Evolutionary conservation across 2,113 vertebrate species (phyloP).

Genomic region (Xiphias gladius): DNA sequence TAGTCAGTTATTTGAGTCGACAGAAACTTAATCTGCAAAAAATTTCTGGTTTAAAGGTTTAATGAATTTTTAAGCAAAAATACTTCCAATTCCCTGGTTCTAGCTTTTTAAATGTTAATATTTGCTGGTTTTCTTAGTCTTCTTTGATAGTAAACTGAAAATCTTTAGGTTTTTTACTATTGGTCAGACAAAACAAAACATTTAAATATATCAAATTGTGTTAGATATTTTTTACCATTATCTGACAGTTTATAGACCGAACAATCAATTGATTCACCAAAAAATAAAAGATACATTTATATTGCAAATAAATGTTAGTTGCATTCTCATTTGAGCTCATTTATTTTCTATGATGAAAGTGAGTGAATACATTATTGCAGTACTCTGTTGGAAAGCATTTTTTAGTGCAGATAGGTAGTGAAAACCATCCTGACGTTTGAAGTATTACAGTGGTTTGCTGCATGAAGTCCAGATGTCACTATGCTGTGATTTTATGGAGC

Average conservation of each 20-base stretch:
- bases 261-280: not conserved
- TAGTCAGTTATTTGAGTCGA: no score
- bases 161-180: no score
- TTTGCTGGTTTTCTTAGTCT: no score
- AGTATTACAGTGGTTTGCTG: slow-evolving; percentile 45
- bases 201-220: not conserved
- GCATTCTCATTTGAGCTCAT: not conserved
- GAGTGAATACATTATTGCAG: slow-evolving; percentile 11
- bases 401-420: slow-evolving; percentile 45
- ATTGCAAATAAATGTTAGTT: slow-evolving; percentile 7
- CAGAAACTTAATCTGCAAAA: not conserved
- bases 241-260: not conserved
- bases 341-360: not conserved
- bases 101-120: not conserved
- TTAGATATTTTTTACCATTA: not conserved
- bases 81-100: not conserved
- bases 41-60: no score
- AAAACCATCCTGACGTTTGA: slow-evolving; percentile 45
- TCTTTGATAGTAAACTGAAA: no score
- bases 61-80: not conserved
- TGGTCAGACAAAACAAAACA: no score
- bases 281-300: not conserved
- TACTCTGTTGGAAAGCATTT: slow-evolving; percentile 9
- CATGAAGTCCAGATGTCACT: slow-evolving; percentile 73
- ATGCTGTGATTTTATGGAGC: slow-evolving; percentile 61